phyloP scores from a whole-genome alignment of 2,888 invertebrate species.

The Microchrysa polita region DNA sequence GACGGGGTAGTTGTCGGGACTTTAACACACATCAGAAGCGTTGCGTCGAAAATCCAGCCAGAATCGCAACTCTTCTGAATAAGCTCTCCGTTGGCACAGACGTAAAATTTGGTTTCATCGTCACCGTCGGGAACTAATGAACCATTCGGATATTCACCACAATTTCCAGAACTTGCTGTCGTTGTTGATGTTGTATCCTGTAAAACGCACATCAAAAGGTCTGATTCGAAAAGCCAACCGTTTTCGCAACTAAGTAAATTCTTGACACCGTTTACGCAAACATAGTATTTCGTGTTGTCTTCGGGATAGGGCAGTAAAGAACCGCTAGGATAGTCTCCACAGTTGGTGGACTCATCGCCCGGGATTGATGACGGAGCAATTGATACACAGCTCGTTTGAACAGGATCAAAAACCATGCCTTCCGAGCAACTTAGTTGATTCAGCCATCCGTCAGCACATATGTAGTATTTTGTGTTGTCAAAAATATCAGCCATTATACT shows the following conservation, averaged over 20 bases:
- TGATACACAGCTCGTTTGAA: not conserved
- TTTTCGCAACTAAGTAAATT: not conserved
- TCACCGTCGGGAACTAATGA: slow-evolving; percentile 3
- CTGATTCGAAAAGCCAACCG: slow-evolving; percentile 11
- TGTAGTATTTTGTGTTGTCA: not conserved
- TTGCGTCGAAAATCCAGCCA: slow-evolving; percentile 7
- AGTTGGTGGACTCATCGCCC: not conserved
- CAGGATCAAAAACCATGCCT: not conserved
- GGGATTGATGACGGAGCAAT: not conserved
- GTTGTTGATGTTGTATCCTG: not conserved
- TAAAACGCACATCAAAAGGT: not conserved
- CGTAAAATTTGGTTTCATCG: slow-evolving; percentile 11
- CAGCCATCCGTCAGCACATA: not conserved
- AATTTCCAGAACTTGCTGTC: not conserved
- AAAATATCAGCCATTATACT: slow-evolving; percentile 10
- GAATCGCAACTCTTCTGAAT: not conserved
- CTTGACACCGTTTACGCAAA: slow-evolving; percentile 1
- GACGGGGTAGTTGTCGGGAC: not conserved
- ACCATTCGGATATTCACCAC: slow-evolving; percentile 9
- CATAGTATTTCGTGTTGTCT: slow-evolving; percentile 19
- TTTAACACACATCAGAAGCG: not conserved
- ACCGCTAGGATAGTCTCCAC: not conserved
- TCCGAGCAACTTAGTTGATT: not conserved
- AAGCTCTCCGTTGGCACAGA: slow-evolving; percentile 18
- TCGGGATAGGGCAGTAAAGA: slow-evolving; percentile 4